phyloP scores from a whole-genome alignment of 2,797 vertebrate genomes.

The Megaceryle alcyon region DNA sequence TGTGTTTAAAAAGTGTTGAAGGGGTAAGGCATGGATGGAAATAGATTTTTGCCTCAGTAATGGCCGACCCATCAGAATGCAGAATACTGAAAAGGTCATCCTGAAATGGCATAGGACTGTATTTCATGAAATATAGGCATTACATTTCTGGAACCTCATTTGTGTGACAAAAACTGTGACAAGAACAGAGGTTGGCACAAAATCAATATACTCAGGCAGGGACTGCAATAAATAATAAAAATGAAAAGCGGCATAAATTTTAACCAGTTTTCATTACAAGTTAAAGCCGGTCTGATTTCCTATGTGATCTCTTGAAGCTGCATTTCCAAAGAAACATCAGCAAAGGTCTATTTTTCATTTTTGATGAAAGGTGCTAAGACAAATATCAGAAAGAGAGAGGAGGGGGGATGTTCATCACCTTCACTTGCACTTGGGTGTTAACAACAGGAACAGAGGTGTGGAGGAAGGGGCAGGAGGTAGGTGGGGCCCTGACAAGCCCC shows the following conservation, averaged over 20 bases:
- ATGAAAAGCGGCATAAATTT: slow-evolving; percentile 67
- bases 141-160: slow-evolving; percentile 73
- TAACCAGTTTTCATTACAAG: slow-evolving; percentile 59
- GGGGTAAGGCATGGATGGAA: not conserved
- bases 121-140: slow-evolving; percentile 67
- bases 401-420: not conserved
- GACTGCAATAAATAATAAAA: slow-evolving; percentile 74
- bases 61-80: slow-evolving; percentile 11
- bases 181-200: slow-evolving; percentile 71
- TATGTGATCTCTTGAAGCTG: slow-evolving; percentile 38
- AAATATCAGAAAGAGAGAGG: not conserved
- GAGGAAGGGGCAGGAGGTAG: not conserved
- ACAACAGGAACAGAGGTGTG: not conserved
- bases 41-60: not conserved
- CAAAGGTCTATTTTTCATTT: slow-evolving; percentile 38
- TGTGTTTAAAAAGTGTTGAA: slow-evolving; percentile 37
- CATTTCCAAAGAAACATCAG: slow-evolving; percentile 38
- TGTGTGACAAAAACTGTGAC: slow-evolving; percentile 73
- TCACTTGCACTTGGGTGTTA: not conserved
- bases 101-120: slow-evolving; percentile 51
- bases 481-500: not conserved
- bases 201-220: slow-evolving; percentile 71
- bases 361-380: not conserved
- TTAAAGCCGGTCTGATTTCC: slow-evolving; percentile 61
- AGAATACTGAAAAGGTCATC: slow-evolving; percentile 74